Base-by-base conservation (phyloP, 2,888 invertebrate genomes). In the Sminthurides aquaticus region DNA sequence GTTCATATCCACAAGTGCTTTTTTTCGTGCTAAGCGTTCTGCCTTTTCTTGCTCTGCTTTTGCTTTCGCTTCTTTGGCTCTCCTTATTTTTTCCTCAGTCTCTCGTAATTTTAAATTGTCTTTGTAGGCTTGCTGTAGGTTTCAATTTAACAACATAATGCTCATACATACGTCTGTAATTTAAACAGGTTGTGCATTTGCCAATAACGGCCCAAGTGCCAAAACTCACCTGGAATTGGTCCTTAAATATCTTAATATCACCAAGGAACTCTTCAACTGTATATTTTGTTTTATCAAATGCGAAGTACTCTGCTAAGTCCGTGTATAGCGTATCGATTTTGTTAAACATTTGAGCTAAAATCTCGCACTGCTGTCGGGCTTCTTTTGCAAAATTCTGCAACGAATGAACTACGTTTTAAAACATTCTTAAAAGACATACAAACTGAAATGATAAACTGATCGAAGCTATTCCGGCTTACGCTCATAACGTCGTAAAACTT, bases 181-280 rank as follows among this genome's bases (percentile, higher is more conserved):
- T 60, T 11, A 60, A 49, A 49, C n/a, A 20, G 29, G 15, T 57
- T 56, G 8, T n/a, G n/a, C n/a, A n/a, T n/a, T n/a, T n/a, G n/a
- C n/a, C 11, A 24, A 56, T 24, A 58, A 34, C 24, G 29, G n/a
- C 8, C 3, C 20, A 24, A 34, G 34, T 58, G 20, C n/a, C 43
- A 58, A 8, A 22, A 81, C 84, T 84, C 77, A 90, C 90, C 77
- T 86, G 81, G 78, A 96, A 97, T 27, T 88, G 85, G 77, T 94
- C 92, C 78, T 94, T 95, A 79, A 99, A 99, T 0, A 87, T 87
- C 80, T 95, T 96, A 70, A 99, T 84, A 77, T 99, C 98, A 0
- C 85, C 85, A 79, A 98, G 96, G 82, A 98, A 94, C 78, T 98
- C 97, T 77, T 98, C 98, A 74, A 96, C 84, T 0, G 89, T 86